phyloP scores from a whole-genome alignment of 2,113 vertebrate genomes.

The Gymnogyps californianus region DNA sequence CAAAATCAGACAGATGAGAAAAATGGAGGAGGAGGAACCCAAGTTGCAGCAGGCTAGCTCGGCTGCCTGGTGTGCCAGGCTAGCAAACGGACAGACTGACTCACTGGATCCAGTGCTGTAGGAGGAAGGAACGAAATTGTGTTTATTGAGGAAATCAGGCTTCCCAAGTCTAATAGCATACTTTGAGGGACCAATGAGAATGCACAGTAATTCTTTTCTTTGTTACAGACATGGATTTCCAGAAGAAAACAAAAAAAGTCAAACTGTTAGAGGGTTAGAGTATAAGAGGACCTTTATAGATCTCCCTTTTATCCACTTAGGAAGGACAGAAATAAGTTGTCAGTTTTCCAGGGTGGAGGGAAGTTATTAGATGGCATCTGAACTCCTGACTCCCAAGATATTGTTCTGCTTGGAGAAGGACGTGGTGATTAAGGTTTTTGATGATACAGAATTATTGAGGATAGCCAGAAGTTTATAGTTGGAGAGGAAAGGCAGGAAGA shows the following conservation, averaged over 20 bases:
- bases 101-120: neutral
- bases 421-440: neutral
- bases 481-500: neutral
- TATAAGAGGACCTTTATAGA: neutral
- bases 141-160: neutral
- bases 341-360: neutral
- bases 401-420: neutral
- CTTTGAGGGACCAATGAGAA: neutral
- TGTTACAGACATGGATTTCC: neutral
- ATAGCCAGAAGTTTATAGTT: neutral
- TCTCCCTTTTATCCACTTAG: neutral
- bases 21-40: neutral
- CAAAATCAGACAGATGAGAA: neutral
- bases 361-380: neutral
- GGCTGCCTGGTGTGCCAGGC: neutral
- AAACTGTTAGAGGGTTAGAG: neutral
- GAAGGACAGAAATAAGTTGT: neutral
- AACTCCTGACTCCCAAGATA: neutral
- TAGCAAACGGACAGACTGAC: neutral
- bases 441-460: neutral
- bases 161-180: neutral
- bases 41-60: neutral
- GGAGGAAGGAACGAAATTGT: neutral
- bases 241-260: neutral
- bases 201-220: neutral